Conservation (phyloP, 2,113 vertebrate genomes). For the Hippoglossus stenolepis region DNA sequence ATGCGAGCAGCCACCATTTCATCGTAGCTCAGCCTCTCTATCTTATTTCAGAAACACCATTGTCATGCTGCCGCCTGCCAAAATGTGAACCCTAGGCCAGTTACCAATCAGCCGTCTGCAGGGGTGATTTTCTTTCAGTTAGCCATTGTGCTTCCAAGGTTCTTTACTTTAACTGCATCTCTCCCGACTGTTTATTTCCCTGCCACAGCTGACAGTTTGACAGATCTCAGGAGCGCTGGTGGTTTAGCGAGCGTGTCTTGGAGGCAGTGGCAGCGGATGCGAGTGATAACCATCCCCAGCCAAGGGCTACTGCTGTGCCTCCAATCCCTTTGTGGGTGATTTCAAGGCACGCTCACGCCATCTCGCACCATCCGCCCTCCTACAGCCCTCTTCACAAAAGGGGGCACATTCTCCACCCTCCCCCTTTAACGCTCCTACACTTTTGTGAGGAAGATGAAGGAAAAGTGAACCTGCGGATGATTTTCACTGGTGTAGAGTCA, state of each 20-base stretch:
- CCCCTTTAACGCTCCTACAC: conserved; percentile 46
- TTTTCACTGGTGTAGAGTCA: conserved; percentile 53
- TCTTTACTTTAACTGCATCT: conserved; percentile 44
- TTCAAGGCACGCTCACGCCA: conserved; percentile 63
- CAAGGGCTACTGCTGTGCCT: conserved; percentile 62
- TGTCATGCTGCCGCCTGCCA: conserved; percentile 68
- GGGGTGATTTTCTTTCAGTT: conserved; percentile 57
- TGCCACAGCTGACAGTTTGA: conserved; percentile 50
- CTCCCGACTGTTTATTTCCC: conserved; percentile 44
- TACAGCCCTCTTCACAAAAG: conserved; percentile 50
- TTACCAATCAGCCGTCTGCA: conserved; percentile 64
- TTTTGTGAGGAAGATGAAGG: conserved; percentile 12
- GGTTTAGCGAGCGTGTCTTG: conserved; percentile 64
- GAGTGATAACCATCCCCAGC: conserved; percentile 72
- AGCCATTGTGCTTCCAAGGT: conserved; percentile 60
- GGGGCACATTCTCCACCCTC: conserved; percentile 61
- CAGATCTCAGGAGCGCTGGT: conserved; percentile 61
- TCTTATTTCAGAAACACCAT: conserved; percentile 74
- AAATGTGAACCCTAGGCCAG: conserved; percentile 38
- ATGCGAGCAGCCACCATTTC: conserved; percentile 73
- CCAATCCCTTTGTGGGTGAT: conserved; percentile 59
- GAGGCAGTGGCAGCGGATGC: conserved; percentile 59
- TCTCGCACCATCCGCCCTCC: conserved; percentile 49
- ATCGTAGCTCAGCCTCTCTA: conserved; percentile 52
- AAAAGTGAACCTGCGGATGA: conserved; percentile 18